phyloP scores from a whole-genome alignment of 2,888 invertebrate species.

The Mycalesis mineus region DNA sequence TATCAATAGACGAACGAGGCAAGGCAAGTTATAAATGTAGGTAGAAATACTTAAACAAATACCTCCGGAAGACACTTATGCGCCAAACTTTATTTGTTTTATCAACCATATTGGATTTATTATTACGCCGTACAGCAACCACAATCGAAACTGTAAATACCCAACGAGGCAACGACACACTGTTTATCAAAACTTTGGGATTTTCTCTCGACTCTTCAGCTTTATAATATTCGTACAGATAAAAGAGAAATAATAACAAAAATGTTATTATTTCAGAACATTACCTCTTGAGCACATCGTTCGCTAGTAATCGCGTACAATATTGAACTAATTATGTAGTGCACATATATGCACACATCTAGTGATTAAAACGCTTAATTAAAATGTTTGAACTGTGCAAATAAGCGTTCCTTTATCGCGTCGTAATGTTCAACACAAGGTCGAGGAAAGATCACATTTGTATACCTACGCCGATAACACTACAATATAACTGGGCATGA shows the following conservation, averaged over 20 bases:
- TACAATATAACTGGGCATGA: conserved; percentile 9
- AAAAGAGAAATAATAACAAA: neutral
- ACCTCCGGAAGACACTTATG: too few relatives aligned
- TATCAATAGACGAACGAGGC: too few relatives aligned
- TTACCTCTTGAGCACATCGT: conserved; percentile 2
- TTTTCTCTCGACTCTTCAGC: too few relatives aligned
- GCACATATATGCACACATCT: conserved; percentile 38
- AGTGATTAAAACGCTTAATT: conserved; percentile 50
- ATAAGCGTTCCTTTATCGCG: conserved; percentile 34
- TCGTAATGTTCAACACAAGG: conserved; percentile 27
- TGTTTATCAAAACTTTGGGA: too few relatives aligned
- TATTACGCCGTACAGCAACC: too few relatives aligned
- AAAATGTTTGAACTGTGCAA: conserved; percentile 32
- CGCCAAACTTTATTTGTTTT: too few relatives aligned
- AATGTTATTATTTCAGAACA: neutral
- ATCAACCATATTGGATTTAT: too few relatives aligned
- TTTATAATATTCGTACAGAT: neutral
- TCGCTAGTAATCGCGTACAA: conserved; percentile 5
- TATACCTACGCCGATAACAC: conserved; percentile 10
- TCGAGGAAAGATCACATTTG: conserved; percentile 28
- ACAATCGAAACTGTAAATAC: too few relatives aligned
- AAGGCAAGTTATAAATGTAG: too few relatives aligned
- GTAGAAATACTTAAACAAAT: too few relatives aligned
- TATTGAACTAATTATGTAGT: conserved; percentile 32
- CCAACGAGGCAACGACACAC: too few relatives aligned